These are phyloP conservation scores for Scolanthus callimorphus DNA, from an alignment of 92 coral and sea anemone species.

Conservation along the genomic window DNA sequence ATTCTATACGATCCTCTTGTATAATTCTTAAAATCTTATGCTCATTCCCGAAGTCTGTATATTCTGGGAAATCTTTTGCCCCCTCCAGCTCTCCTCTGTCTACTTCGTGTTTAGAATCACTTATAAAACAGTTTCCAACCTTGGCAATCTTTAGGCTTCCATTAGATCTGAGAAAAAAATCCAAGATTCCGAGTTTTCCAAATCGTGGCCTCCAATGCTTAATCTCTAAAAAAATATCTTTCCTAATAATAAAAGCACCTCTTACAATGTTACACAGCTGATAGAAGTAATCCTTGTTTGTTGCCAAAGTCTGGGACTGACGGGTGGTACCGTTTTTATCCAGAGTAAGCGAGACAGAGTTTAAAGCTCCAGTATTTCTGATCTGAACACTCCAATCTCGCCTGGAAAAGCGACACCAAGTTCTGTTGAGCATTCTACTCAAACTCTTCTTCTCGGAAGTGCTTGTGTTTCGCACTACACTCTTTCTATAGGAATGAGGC, in stretches of 20 bases:
- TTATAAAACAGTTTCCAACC: conserved; percentile 6
- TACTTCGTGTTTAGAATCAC: neutral
- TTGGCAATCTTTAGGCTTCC: conserved; percentile 14
- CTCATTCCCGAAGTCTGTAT: conserved; percentile 15
- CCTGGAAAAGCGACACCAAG: conserved; percentile 61
- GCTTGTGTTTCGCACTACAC: no score
- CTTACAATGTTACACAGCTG: conserved; percentile 10
- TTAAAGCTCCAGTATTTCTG: conserved; percentile 42
- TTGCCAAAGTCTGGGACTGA: neutral
- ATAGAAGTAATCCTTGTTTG: neutral
- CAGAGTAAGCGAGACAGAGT: neutral
- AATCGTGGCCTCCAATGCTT: conserved; percentile 8
- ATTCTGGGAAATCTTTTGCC: conserved; percentile 13
- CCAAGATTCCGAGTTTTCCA: conserved; percentile 23
- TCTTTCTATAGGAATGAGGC: no score
- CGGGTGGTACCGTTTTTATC: neutral
- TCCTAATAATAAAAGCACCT: conserved; percentile 22
- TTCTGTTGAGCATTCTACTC: conserved; percentile 8
- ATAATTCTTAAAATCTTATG: conserved; percentile 24
- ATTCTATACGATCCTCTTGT: conserved; percentile 22
- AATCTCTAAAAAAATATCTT: conserved; percentile 6
- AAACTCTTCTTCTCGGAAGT: neutral
- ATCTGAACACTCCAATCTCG: conserved; percentile 55
- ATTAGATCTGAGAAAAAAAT: conserved; percentile 24
- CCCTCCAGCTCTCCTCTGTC: conserved; percentile 22